These are phyloP conservation scores for Lophotis ruficrista DNA, from an alignment of 2,113 vertebrate species.

Conservation along the genomic window DNA sequence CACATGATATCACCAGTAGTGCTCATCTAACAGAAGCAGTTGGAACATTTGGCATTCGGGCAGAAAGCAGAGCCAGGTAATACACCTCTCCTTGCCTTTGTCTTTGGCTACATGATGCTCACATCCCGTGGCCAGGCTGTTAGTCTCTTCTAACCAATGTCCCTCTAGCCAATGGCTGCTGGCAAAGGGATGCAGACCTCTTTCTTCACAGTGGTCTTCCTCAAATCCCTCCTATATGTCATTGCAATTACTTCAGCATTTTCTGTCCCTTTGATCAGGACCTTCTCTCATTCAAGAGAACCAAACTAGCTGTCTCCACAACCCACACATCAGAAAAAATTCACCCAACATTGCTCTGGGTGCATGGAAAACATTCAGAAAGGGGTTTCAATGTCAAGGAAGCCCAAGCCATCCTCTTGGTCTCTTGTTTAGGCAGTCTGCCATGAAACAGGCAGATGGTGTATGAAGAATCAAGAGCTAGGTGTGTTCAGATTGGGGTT, in stretches of 20 bases:
- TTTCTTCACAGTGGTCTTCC: neutral
- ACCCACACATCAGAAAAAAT: neutral
- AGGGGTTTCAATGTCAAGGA: neutral
- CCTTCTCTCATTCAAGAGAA: neutral
- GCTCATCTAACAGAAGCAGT: neutral
- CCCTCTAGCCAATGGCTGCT: neutral
- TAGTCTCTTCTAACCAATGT: neutral
- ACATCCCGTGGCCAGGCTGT: neutral
- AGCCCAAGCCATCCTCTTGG: neutral
- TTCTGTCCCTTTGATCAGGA: neutral
- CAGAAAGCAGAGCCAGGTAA: neutral
- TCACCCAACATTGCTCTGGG: neutral
- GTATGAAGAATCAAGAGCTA: neutral
- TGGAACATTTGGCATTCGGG: neutral
- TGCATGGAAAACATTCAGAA: rapidly evolving
- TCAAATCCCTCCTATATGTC: neutral
- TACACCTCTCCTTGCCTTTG: neutral
- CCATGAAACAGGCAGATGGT: neutral
- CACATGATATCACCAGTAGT: neutral
- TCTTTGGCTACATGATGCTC: neutral
- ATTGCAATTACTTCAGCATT: neutral
- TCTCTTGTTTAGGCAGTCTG: neutral
- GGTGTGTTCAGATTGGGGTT: neutral
- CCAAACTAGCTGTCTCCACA: neutral
- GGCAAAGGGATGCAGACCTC: neutral